Evolutionary conservation across 30 jellyfish, hydroid and myxozoan species (phyloP).

Genomic region (Chrysaora quinquecirrha): DNA sequence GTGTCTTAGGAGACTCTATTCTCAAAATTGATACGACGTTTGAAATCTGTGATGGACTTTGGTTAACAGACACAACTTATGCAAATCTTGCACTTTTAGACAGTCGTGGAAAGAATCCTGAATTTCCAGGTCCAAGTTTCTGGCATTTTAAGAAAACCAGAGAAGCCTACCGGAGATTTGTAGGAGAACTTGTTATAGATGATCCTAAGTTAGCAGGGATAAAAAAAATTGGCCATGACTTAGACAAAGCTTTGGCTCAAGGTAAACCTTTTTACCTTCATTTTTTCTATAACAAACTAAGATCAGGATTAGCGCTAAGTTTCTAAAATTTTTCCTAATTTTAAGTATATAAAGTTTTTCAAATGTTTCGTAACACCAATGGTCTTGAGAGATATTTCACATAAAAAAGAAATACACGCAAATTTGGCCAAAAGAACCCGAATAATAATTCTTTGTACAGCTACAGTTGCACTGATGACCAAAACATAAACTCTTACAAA

Average conservation of each 20-base stretch:
- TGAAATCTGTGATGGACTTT: background rate
- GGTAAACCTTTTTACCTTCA: background rate
- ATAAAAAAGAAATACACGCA: no score
- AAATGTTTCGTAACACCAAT: no score
- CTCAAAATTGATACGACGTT: background rate
- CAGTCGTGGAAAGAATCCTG: slow-evolving; percentile 1
- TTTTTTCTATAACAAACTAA: background rate
- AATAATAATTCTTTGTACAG: no score
- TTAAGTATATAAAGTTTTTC: no score
- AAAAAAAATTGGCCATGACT: background rate
- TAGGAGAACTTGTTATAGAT: background rate
- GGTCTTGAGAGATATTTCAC: background rate
- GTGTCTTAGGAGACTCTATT: background rate
- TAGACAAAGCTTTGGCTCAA: background rate
- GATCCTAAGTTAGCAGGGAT: background rate
- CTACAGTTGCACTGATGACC: no score
- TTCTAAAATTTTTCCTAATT: no score
- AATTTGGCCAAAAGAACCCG: no score
- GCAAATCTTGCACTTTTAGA: background rate
- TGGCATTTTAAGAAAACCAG: background rate
- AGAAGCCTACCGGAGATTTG: background rate
- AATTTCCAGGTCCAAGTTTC: background rate
- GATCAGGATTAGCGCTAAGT: no score
- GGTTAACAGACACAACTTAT: background rate
- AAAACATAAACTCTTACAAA: no score